Base-by-base conservation (phyloP, 2,113 vertebrate genomes). In the Cyprinodon brontotheroides region DNA sequence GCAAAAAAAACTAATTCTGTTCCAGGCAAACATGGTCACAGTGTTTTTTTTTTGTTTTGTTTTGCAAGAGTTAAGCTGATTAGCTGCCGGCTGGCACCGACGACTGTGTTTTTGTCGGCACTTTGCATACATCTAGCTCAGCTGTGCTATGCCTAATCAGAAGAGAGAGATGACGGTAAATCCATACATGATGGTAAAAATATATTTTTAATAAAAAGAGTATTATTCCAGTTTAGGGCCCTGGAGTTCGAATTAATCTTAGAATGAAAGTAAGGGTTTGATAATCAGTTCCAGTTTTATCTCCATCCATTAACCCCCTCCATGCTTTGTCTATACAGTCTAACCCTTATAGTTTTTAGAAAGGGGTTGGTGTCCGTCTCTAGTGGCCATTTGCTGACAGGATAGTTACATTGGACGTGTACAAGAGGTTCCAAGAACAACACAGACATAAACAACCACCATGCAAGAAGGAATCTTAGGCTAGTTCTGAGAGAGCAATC, bases 1-100 rank as follows among this genome's bases (percentile, higher is more conserved):
- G 39, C 47, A 62, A 37, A 22, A 17, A 65, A 38, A 64, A 68
- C 74, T 22, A 65, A 81, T 78, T 48, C 66, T 40, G 48, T 47
- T 59, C 60, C 76, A 89, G 83, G 87, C 76, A 84, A 82, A 86
- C 75, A 78, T 76, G 41, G 68, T 70, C 41, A 70, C 70, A 79
- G 82, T 17, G 72, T 48, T 64, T 78, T 83, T 53, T 61, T 69
- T 83, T 50, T 17, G 72, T 48, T 64, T 78, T 83, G 38, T 68
- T 61, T 69, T 83, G 53, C 12, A 78, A 73, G 65, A 59, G 79
- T 82, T 92, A 92, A 92, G 87, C 86, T 86, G 88, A 91, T 92
- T 91, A 91, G 77, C 69, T 61, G 39, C 79, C 39, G 67, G 75
- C 74, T 82, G 75, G 70, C 75, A 62, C 79, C 68, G 48, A 20